A percentile compares a stretch with the other conserved stretches of the same genome.
Conservation (phyloP, 2,113 vertebrate genomes). For the Pantherophis guttatus region DNA sequence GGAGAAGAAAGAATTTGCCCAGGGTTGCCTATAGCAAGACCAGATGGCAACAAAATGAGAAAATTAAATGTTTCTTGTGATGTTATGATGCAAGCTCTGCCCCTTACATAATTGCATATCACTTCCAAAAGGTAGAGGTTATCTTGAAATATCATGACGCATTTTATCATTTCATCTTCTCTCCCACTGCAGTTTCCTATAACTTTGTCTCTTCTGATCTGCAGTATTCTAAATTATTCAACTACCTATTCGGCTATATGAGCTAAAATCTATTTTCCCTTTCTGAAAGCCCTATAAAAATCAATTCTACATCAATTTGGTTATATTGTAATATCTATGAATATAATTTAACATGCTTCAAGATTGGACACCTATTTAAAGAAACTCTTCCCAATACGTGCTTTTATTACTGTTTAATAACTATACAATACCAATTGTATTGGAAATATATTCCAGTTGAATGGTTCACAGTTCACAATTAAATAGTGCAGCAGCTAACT, state of each 20-base stretch:
- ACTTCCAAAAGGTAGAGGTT: background rate
- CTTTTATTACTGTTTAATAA: background rate
- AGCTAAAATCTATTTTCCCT: background rate
- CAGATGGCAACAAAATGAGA: background rate
- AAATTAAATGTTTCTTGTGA: background rate
- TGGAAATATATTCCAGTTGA: background rate
- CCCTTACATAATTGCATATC: background rate
- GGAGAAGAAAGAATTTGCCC: background rate
- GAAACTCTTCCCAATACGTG: background rate
- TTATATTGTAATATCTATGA: background rate
- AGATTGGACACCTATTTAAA: background rate
- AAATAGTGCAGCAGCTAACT: background rate
- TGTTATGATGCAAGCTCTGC: background rate
- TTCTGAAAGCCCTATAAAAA: background rate
- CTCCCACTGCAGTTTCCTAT: background rate
- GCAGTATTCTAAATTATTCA: background rate
- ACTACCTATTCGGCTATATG: background rate
- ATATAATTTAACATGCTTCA: background rate
- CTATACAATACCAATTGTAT: background rate
- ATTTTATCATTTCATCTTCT: background rate
- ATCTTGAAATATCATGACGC: background rate
- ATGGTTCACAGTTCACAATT: background rate
- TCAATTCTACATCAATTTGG: background rate
- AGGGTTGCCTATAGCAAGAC: background rate
- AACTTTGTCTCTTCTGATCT: background rate